These are phyloP conservation scores for crab-eating macaque (Macaca fascicularis) DNA, from an alignment of 2,113 vertebrate species.

Conservation along the genomic window T2T-MFA8v1.1 NC_088389.1:58250501-58251000, in stretches of 20 bases:
- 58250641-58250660: background rate
- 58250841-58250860: slow-evolving; percentile 69
- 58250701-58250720: background rate
- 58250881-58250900: slow-evolving; percentile 54
- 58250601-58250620: background rate
- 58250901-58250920: slow-evolving; percentile 36
- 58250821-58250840: slow-evolving; percentile 5
- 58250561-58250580: background rate
- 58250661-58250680: background rate
- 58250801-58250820: slow-evolving; percentile 57
- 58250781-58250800: slow-evolving; percentile 58
- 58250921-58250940: slow-evolving; percentile 64
- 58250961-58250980: slow-evolving; percentile 78
- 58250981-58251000: slow-evolving; percentile 72
- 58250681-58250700: background rate
- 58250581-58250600: background rate
- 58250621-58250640: background rate
- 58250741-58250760: slow-evolving; percentile 49
- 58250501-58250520: background rate
- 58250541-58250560: background rate
- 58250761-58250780: slow-evolving; percentile 64
- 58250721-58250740: slow-evolving; percentile 50
- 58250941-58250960: slow-evolving; percentile 62
- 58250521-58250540: background rate
- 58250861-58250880: slow-evolving; percentile 54